These are phyloP conservation scores for Paradisaea rubra DNA, from an alignment of 2,113 vertebrate genomes.

Conservation along the genomic window DNA sequence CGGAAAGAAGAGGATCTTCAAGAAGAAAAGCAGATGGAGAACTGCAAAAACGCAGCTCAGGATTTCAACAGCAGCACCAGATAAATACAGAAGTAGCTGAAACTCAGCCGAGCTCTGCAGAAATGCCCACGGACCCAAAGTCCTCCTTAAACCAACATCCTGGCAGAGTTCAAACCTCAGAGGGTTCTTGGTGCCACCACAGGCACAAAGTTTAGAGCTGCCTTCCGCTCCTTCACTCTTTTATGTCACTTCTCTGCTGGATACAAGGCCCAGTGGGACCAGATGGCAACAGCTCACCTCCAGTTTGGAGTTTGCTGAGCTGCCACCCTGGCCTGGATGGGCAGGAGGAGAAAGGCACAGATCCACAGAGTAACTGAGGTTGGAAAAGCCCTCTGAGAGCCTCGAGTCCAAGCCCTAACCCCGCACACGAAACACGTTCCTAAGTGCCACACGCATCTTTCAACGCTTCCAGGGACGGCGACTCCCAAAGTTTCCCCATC, in stretches of 20 bases:
- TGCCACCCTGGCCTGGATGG: neutral
- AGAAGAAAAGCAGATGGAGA: neutral
- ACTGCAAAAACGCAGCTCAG: neutral
- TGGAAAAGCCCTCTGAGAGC: neutral
- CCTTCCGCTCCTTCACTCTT: neutral
- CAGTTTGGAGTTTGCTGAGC: neutral
- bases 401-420: neutral
- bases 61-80: neutral
- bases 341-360: neutral
- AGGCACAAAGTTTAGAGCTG: neutral
- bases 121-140: rapidly evolving
- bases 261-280: neutral
- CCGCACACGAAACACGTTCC: rapidly evolving
- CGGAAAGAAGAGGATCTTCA: neutral
- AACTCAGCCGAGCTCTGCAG: neutral
- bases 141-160: neutral
- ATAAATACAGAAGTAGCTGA: neutral
- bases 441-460: neutral
- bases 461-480: neutral
- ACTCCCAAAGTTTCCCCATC: neutral
- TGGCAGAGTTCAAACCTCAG: neutral
- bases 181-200: neutral
- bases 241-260: neutral
- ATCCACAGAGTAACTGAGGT: rapidly evolving
- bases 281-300: neutral